Evolutionary conservation across 2,113 vertebrate genomes (phyloP).

Genomic region (Diphyllodes magnificus): DNA sequence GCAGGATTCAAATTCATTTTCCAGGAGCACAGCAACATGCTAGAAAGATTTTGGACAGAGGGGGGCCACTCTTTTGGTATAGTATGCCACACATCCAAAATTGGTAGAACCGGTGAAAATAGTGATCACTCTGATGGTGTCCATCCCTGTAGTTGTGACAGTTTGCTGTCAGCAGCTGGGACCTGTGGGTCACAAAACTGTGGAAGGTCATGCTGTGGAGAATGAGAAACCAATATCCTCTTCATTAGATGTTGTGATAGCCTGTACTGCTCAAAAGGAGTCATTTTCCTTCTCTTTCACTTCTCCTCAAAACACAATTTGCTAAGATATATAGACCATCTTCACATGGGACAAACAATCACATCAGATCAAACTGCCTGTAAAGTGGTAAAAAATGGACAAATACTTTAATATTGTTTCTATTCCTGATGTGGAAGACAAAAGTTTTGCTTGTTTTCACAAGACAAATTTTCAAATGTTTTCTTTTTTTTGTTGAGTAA

Average conservation of each 20-base stretch:
- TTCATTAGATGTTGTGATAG: not conserved
- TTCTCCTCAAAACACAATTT: not conserved
- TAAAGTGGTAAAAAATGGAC: not conserved
- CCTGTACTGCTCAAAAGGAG: not conserved
- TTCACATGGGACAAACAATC: not conserved
- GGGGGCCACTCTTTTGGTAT: not conserved
- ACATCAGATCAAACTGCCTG: not conserved
- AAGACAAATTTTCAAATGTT: not conserved
- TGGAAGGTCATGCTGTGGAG: not conserved
- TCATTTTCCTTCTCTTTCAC: not conserved
- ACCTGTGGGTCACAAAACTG: not conserved
- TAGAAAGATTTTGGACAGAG: not conserved
- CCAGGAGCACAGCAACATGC: not conserved
- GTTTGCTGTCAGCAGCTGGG: not conserved
- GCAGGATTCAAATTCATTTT: not conserved
- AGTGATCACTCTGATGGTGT: not conserved
- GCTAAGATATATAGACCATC: not conserved
- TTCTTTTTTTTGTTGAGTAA: not conserved
- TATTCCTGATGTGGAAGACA: not conserved
- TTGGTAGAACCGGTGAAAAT: not conserved
- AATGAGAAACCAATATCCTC: not conserved
- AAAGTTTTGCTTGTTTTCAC: not conserved
- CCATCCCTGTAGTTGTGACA: not conserved
- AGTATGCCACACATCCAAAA: not conserved
- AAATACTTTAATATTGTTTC: not conserved